Percentiles rank a stretch among this genome's conserved stretches.
phyloP scores from a whole-genome alignment of 2,888 invertebrate genomes.

The Stramonita haemastoma region DNA sequence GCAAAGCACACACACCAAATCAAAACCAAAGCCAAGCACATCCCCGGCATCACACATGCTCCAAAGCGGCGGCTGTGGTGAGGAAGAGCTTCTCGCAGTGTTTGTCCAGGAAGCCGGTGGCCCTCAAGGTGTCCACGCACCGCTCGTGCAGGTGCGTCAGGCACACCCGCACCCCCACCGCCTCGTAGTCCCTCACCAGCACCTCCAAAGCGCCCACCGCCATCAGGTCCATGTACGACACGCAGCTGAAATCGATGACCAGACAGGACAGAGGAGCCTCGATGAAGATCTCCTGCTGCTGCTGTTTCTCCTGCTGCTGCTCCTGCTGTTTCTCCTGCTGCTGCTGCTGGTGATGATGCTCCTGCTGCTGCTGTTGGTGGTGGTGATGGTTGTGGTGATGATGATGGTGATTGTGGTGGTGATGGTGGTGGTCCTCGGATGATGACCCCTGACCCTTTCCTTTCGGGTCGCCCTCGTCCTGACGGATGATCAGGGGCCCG shows the following conservation, averaged over 20 bases:
- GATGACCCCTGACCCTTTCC: too few species aligned
- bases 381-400: too few species aligned
- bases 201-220: constrained; percentile 42
- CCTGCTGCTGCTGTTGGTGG: too few species aligned
- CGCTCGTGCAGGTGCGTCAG: constrained; percentile 47
- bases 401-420: too few species aligned
- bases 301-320: too few species aligned
- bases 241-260: constrained; percentile 36
- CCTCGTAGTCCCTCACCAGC: constrained; percentile 37
- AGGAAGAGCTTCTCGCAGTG: constrained; percentile 74
- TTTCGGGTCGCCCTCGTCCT: too few species aligned
- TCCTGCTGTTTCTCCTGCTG: too few species aligned
- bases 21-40: background rate
- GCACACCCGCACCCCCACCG: constrained; percentile 2
- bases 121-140: constrained; percentile 55
- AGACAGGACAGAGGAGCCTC: background rate
- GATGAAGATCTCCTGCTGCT: background rate
- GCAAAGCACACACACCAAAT: background rate
- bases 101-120: constrained; percentile 71
- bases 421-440: too few species aligned
- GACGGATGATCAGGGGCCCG: too few species aligned
- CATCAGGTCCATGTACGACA: constrained; percentile 46
- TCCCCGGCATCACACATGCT: background rate
- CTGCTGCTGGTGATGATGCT: too few species aligned
- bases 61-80: constrained; percentile 77